phyloP scores from a whole-genome alignment of 2,113 vertebrate genomes.

The Montifringilla adamsi region DNA sequence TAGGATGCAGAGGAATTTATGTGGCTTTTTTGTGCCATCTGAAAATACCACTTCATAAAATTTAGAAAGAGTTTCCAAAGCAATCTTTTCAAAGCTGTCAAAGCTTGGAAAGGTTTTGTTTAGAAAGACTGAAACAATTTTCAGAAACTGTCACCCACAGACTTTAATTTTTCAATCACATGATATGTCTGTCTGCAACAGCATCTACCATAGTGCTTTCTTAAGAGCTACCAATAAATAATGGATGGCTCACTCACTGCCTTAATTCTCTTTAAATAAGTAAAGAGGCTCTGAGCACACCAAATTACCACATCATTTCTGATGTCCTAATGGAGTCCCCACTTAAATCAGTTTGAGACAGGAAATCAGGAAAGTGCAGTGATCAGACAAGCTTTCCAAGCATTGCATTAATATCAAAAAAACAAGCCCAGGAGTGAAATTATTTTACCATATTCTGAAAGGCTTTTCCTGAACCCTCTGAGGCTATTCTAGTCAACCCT shows the following conservation, averaged over 20 bases:
- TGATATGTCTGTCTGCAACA: neutral
- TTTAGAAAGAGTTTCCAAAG: neutral
- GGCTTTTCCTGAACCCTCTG: neutral
- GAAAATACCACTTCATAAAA: neutral
- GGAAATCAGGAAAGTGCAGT: neutral
- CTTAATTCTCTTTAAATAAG: conserved; percentile 43
- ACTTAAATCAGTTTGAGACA: conserved; percentile 3
- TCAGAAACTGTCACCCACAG: neutral
- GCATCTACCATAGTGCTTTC: neutral
- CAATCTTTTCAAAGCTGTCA: neutral
- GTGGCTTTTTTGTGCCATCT: neutral
- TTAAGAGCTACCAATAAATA: conserved; percentile 51
- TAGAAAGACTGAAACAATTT: neutral
- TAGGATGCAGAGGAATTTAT: neutral
- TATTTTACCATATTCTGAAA: neutral
- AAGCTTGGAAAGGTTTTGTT: neutral
- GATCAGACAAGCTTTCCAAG: neutral
- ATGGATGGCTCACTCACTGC: neutral
- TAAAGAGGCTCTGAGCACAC: conserved; percentile 13
- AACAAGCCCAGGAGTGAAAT: neutral
- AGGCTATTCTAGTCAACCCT: neutral
- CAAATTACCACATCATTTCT: neutral
- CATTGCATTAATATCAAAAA: neutral
- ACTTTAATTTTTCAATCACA: neutral
- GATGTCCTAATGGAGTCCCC: conserved; percentile 23